Evolutionary conservation across 2,797 vertebrate species (phyloP).

Genomic region (Smutsia gigantea): DNA sequence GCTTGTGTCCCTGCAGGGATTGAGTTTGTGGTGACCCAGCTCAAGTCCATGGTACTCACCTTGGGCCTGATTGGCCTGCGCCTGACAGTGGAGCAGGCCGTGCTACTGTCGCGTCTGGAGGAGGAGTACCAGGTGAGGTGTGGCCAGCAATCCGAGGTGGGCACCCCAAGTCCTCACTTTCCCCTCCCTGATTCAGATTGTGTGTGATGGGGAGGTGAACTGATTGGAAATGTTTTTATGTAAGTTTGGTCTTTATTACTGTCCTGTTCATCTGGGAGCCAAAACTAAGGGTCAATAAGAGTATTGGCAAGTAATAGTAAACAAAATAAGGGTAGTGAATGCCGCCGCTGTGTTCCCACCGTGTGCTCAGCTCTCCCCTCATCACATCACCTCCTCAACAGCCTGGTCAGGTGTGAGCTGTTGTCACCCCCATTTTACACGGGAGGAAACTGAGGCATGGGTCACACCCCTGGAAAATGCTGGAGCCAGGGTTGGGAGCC

Average conservation of each 20-base stretch:
- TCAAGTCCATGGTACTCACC: conserved; percentile 96
- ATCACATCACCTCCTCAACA: background rate
- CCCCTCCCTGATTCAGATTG: background rate
- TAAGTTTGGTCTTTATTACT: background rate
- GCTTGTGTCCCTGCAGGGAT: conserved; percentile 89
- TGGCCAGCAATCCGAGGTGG: fast-evolving
- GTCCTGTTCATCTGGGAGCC: background rate
- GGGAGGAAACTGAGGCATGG: background rate
- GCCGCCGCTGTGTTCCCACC: fast-evolving
- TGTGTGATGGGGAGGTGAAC: background rate
- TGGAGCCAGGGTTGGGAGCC: background rate
- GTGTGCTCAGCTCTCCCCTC: background rate
- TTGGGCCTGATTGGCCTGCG: conserved; percentile 93
- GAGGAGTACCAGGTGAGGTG: conserved; percentile 96
- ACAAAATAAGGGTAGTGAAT: background rate
- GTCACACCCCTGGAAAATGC: background rate
- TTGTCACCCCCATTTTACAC: background rate
- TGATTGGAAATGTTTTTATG: background rate
- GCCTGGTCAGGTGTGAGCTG: background rate
- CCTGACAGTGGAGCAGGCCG: conserved; percentile 95
- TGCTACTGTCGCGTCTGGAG: conserved; percentile 95
- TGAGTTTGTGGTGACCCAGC: conserved; percentile 95
- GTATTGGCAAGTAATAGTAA: background rate
- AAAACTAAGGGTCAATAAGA: background rate
- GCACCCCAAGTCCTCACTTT: background rate